Evolutionary conservation across 2,113 vertebrate genomes (phyloP).

Genomic region (Peucedramus taeniatus): DNA sequence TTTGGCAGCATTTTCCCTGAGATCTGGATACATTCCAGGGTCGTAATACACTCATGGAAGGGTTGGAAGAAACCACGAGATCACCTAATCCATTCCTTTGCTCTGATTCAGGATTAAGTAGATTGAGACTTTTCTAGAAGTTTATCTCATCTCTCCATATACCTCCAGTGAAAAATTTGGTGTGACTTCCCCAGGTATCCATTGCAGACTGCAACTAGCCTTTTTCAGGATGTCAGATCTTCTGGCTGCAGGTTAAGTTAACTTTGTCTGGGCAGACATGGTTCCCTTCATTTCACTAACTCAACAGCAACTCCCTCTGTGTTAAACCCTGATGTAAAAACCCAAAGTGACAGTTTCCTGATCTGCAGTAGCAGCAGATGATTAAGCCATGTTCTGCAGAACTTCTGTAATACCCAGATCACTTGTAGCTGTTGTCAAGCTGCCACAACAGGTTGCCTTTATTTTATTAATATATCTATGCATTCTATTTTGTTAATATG

Average conservation of each 20-base stretch:
- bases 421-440: not conserved
- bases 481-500: not conserved
- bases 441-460: not conserved
- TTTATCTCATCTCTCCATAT: not conserved
- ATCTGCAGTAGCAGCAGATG: not conserved
- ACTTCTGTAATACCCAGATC: not conserved
- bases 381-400: not conserved
- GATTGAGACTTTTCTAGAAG: not conserved
- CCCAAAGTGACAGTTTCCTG: not conserved
- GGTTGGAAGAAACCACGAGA: not conserved
- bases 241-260: not conserved
- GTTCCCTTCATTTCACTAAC: not conserved
- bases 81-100: conserved; percentile 6
- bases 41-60: not conserved
- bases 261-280: not conserved
- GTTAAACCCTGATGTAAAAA: not conserved
- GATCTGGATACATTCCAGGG: not conserved
- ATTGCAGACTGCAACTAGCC: not conserved
- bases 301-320: not conserved
- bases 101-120: not conserved
- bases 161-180: not conserved
- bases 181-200: not conserved
- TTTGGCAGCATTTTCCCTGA: not conserved
- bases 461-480: not conserved
- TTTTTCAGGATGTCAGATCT: not conserved